Percentiles rank a stretch among this genome's conserved stretches.
Evolutionary conservation across 2,113 vertebrate genomes (phyloP).

Genomic region (Brachypteracias leptosomus): DNA sequence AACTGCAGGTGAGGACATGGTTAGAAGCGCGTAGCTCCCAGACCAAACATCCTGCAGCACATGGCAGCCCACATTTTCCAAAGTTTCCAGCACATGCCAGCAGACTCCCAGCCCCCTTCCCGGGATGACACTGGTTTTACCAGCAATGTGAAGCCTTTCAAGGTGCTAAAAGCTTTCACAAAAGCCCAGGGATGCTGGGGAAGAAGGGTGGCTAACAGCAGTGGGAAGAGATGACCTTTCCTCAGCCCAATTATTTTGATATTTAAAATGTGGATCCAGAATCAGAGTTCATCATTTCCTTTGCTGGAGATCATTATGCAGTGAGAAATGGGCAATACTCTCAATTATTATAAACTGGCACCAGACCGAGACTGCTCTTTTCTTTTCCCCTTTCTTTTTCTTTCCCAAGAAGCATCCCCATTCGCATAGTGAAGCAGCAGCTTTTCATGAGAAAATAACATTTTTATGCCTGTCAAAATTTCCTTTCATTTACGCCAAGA

Average conservation of each 20-base stretch:
- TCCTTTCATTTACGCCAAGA: constrained; percentile 58
- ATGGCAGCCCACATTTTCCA: not conserved
- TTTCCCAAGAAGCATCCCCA: not conserved
- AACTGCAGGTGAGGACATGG: not conserved
- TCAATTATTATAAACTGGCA: constrained; percentile 49
- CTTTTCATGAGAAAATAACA: constrained; percentile 60
- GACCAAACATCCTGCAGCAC: not conserved
- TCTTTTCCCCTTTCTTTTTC: not conserved
- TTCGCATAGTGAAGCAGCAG: not conserved
- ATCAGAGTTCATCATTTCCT: constrained; percentile 19
- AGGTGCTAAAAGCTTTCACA: constrained; percentile 20
- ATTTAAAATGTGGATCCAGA: constrained; percentile 27
- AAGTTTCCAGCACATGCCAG: not conserved
- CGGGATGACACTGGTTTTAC: not conserved
- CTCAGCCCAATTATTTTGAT: constrained; percentile 26
- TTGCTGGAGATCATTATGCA: constrained; percentile 28
- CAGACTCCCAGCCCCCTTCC: not conserved
- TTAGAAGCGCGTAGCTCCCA: not conserved
- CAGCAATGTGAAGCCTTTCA: not conserved
- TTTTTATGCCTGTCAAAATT: constrained; percentile 69
- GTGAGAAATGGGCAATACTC: constrained; percentile 25
- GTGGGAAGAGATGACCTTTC: constrained; percentile 16
- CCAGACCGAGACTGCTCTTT: not conserved
- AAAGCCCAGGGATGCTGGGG: not conserved
- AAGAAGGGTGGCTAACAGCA: not conserved